A percentile compares a stretch with the other conserved stretches of the same genome.
Evolutionary conservation across 2,113 vertebrate genomes (phyloP).

Genomic region (Acanthisitta chloris): DNA sequence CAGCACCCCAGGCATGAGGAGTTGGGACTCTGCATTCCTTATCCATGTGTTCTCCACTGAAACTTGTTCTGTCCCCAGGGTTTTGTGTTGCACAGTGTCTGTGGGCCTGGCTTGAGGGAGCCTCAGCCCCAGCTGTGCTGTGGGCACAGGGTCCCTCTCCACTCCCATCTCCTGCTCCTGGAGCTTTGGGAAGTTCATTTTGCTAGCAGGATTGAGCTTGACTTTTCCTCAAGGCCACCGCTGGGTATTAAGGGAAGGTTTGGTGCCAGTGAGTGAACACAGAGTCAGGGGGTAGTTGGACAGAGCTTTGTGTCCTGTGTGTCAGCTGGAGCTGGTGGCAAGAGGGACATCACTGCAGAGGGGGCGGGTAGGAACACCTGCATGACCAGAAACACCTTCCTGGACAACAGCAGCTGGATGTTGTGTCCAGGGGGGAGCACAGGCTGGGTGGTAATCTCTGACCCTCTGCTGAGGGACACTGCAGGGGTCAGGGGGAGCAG

Average conservation of each 20-base stretch:
- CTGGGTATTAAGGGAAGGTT: not conserved
- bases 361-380: not conserved
- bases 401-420: not conserved
- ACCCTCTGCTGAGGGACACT: too few relatives aligned
- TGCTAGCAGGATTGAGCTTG: not conserved
- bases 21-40: too few relatives aligned
- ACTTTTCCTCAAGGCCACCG: accelerated
- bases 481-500: too few relatives aligned
- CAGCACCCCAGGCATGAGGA: too few relatives aligned
- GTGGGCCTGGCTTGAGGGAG: not conserved
- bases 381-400: not conserved
- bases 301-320: accelerated
- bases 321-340: not conserved
- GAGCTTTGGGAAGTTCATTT: not conserved
- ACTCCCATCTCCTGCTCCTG: accelerated
- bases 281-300: not conserved
- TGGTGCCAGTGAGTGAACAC: not conserved
- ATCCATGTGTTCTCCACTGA: accelerated
- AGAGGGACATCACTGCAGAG: not conserved
- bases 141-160: not conserved
- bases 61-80: not conserved
- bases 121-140: not conserved
- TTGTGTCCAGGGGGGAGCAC: not conserved
- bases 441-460: not conserved
- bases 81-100: not conserved